Base-by-base conservation (phyloP, 2,888 invertebrate genomes). In the Seira sanloemensis region DNA sequence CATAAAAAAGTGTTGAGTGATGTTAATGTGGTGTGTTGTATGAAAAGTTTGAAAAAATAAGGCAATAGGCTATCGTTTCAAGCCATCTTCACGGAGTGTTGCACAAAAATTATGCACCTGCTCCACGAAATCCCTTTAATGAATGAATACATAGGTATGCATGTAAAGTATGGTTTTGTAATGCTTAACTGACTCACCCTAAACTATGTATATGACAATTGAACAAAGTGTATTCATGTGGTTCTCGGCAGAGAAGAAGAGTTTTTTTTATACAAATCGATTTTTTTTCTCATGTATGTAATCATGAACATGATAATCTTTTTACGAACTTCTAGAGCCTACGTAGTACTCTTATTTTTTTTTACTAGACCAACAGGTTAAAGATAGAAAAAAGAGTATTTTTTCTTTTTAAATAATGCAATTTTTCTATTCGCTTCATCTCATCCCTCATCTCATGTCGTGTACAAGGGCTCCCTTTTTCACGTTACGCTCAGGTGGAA, bases 1-100 rank as follows among this genome's bases (percentile, higher is more conserved):
- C 37, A 68, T 16, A 68, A 1, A 71, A 37, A 26, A 46, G 50
- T 71, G 71, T 46, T 71, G 18, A 46, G 23, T 68, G 18, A 68
- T 37, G 5, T 37, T 37, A 37, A 37, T 37, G 37, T 37, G n/a
- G 23, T 21, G 66, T 4, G 37, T 12, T 69, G 19, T 18, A 26
- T 46, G 65, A 75, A 68, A 69, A 58, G 24, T 75, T 27, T 62
- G 25, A 71, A 72, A 26, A 71, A 62, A 27, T 76, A 76, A 69
- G 71, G 24, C 71, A 78, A 66, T 79, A 79, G 84, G 79, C 76
- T 84, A 84, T 84, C 84, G 76, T 62, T 66, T 37, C 27, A 79
- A 76, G 72, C 50, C 84, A 84, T 84, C 84, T 84, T 84, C 66
- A 62, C 79, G 78, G 84, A 71, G 67, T 54, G 69, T 23, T 79